A percentile compares a stretch with the other conserved stretches of the same genome.
These are phyloP conservation scores for Amblyjoppa fuscipennis DNA, from an alignment of 2,888 invertebrate species.

Conservation along the genomic window DNA sequence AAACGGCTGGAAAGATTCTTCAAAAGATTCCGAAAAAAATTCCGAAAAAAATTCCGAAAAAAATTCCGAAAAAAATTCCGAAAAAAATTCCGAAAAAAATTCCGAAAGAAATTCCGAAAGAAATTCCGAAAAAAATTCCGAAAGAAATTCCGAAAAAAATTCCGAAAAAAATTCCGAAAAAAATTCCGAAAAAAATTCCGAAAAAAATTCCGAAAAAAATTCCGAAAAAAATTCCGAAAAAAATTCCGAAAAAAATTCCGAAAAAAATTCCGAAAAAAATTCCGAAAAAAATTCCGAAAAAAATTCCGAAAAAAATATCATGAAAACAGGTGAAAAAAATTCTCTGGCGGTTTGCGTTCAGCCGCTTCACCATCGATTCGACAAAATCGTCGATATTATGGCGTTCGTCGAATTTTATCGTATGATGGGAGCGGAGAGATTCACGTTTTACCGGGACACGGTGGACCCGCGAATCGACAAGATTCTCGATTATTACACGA, in stretches of 20 bases:
- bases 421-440: constrained; percentile 85
- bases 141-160: constrained; percentile 17
- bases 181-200: neutral
- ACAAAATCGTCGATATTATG: constrained; percentile 83
- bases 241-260: too few relatives aligned
- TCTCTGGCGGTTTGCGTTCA: constrained; percentile 84
- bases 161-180: constrained; percentile 27
- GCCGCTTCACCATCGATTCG: constrained; percentile 84
- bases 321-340: too few relatives aligned
- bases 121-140: too few relatives aligned
- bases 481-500: constrained; percentile 83
- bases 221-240: too few relatives aligned
- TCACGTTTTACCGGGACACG: constrained; percentile 85
- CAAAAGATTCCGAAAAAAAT: neutral
- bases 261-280: neutral
- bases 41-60: constrained; percentile 26
- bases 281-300: neutral
- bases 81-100: neutral
- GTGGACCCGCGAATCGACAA: constrained; percentile 81
- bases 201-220: neutral
- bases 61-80: constrained; percentile 24
- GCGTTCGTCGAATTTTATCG: constrained; percentile 86
- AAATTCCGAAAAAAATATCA: too few relatives aligned
- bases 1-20: constrained; percentile 27
- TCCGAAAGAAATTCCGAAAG: neutral